Conservation (phyloP, 2,113 vertebrate genomes). For the Stegastes partitus region DNA sequence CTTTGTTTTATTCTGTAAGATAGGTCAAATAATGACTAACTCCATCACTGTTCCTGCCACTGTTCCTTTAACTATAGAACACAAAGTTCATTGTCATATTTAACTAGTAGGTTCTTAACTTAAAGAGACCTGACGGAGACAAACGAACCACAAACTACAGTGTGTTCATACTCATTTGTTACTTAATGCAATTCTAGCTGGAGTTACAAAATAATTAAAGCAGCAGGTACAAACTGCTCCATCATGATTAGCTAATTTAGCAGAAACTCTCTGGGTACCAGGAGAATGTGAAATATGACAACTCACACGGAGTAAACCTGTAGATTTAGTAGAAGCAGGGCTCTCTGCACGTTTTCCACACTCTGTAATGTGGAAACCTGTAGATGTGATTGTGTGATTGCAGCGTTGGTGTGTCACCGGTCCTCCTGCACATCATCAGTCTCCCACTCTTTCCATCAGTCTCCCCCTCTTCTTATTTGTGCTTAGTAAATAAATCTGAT, state of each 20-base stretch:
- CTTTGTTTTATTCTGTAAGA: not conserved
- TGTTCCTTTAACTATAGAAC: not conserved
- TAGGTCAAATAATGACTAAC: not conserved
- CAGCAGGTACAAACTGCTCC: slow-evolving; percentile 3
- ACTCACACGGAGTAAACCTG: not conserved
- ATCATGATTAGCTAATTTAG: not conserved
- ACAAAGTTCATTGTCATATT: not conserved
- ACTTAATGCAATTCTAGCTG: not conserved
- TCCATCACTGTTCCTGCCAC: not conserved
- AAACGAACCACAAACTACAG: not conserved
- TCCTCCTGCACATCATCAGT: slow-evolving; percentile 16
- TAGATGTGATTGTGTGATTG: slow-evolving; percentile 3
- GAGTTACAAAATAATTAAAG: not conserved
- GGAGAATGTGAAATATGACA: not conserved
- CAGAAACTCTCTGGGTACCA: not conserved
- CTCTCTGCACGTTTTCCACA: too few relatives aligned
- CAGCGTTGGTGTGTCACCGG: not conserved
- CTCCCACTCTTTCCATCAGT: slow-evolving; percentile 36
- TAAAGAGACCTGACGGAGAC: not conserved
- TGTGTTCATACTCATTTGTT: not conserved
- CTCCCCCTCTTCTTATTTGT: slow-evolving; percentile 47
- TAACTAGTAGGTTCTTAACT: not conserved
- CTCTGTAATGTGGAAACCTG: too few relatives aligned
- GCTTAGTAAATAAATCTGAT: slow-evolving; percentile 79
- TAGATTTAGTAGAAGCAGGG: not conserved